These are phyloP conservation scores for Hystrix brachyura DNA, from an alignment of 2,113 vertebrate species.

Conservation along the genomic window DNA sequence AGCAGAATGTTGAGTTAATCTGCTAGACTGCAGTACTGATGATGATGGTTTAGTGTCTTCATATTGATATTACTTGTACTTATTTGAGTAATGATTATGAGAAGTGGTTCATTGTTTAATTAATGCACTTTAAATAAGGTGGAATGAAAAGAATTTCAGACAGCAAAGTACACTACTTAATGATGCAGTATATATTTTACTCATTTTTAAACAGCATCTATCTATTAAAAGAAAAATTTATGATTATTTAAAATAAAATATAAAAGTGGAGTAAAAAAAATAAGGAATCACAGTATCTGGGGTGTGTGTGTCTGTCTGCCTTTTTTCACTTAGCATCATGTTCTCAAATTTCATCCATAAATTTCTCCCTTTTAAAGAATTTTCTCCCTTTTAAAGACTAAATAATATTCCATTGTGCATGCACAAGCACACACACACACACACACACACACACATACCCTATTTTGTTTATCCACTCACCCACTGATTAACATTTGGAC, in stretches of 20 bases:
- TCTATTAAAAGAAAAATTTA: constrained; percentile 94
- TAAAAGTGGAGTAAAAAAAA: constrained; percentile 76
- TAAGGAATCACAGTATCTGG: not conserved
- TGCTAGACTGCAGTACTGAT: constrained; percentile 97
- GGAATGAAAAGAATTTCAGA: constrained; percentile 86
- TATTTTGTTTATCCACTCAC: not conserved
- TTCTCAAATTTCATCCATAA: not conserved
- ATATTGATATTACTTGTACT: constrained; percentile 91
- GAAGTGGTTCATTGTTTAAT: constrained; percentile 97
- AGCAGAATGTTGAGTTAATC: constrained; percentile 93
- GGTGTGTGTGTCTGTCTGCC: not conserved
- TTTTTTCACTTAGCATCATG: not conserved
- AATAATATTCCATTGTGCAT: not conserved
- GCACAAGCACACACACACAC: not conserved
- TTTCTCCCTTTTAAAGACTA: not conserved
- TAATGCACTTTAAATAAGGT: constrained; percentile 95
- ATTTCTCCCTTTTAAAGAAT: not conserved
- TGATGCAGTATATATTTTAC: constrained; percentile 95
- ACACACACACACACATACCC: not conserved
- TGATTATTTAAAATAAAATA: constrained; percentile 91
- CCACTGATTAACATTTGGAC: not conserved
- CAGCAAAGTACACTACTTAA: constrained; percentile 95
- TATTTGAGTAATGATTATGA: constrained; percentile 96
- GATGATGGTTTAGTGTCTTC: constrained; percentile 88
- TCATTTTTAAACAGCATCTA: constrained; percentile 92